Evolutionary conservation across 1,140 invertebrate species (phyloP).

Genomic region (Stenopsyche tienmushanensis): DNA sequence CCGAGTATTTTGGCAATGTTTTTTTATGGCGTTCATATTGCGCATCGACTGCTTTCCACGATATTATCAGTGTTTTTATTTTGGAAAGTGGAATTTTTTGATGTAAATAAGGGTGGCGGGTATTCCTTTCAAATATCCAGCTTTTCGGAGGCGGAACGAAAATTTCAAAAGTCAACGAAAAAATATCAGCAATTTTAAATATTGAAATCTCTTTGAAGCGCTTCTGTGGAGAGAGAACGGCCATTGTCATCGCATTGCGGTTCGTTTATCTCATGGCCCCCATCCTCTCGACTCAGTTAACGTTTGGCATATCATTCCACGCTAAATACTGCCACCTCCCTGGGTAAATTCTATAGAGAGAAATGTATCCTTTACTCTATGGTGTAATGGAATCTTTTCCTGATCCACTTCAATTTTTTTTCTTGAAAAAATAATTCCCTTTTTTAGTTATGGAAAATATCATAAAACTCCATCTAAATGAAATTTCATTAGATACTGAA

Average conservation of each 20-base stretch:
- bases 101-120: too few relatives aligned
- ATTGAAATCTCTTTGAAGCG: constrained; percentile 30
- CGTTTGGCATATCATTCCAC: constrained; percentile 20
- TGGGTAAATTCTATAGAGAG: too few relatives aligned
- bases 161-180: constrained; percentile 15
- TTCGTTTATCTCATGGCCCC: constrained; percentile 24
- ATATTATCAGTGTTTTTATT: too few relatives aligned
- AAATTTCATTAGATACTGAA: background rate
- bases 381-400: too few relatives aligned
- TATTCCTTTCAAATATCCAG: too few relatives aligned
- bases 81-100: too few relatives aligned
- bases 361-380: too few relatives aligned
- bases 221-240: constrained; percentile 9
- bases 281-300: constrained; percentile 15
- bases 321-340: constrained; percentile 10
- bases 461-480: background rate
- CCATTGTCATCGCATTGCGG: constrained; percentile 26
- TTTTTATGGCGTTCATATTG: too few relatives aligned
- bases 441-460: background rate
- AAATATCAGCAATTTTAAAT: constrained; percentile 23
- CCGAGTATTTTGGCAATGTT: too few relatives aligned
- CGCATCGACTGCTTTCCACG: too few relatives aligned
- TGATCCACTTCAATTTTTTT: too few relatives aligned
- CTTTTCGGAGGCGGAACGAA: constrained; percentile 6
- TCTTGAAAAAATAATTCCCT: too few relatives aligned